Evolutionary conservation across 2,113 vertebrate genomes (phyloP), one percentile per base, ranked within the genome.

Genomic region (Psammodynastes pulverulentus): DNA sequence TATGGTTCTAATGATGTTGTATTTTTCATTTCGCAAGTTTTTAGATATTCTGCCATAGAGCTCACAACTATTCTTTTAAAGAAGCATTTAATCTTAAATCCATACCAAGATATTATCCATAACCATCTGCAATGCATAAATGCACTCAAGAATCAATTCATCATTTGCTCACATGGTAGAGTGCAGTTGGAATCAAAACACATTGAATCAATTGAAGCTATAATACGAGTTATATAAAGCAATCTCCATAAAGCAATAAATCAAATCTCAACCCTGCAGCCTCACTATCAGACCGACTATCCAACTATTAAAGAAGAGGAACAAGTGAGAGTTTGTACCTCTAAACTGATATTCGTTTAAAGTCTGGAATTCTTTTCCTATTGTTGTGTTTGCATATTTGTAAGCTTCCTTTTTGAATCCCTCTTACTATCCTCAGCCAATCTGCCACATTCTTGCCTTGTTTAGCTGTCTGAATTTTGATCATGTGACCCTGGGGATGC

Each of bases 71-170:
- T 92, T 88, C 93, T 93, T 92, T 52, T 94, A 21, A 92, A 89
- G 52, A 92, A 92, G 45, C 94, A 96, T 97, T 92, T 91, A 93
- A 97, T 95, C 95, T 54, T 90, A 93, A 95, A 58, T 89, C 89
- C 94, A 90, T 91, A 91, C 92, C 93, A 96, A 96, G 95, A 88
- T 96, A 93, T 96, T 96, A 94, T 96, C 95, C 92, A 96, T 96
- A 95, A 95, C 88, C 87, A 34, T 91, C 46, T 93, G 91, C 93
- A 95, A 94, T 95, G 95, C 95, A 91, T 95, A 95, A 96, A 93
- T 94, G 90, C 91, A 95, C 91, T 91, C 88, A 95, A 84, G 91
- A 96, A 95, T 97, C 94, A 94, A 95, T 96, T 88, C 90, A 88
- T 93, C 96, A 94, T 92, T 96, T 96, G 96, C 95, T 96, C 90